Evolutionary conservation across 2,888 invertebrate species (phyloP), one percentile per base, ranked within the genome.

Genomic region (Microplitis deprimator): DNA sequence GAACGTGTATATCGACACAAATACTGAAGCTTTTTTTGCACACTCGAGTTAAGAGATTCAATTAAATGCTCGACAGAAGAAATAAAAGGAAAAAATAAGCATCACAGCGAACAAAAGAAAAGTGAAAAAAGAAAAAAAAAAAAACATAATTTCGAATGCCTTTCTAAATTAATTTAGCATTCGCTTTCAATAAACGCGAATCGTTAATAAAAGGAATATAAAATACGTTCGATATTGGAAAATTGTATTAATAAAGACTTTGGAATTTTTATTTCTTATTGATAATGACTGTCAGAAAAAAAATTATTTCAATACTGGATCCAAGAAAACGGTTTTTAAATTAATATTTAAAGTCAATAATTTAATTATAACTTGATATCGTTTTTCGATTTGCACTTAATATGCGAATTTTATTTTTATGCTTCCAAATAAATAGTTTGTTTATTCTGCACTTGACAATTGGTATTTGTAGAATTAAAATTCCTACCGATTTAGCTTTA

Each of bases 31-130:
- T n/a, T 61, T 40, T 16, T 68, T 62, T 75, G 7, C 50, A 75
- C 20, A 41, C 38, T 50, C 65, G 71, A 78, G 77, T 80, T 75
- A 78, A 80, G 65, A 69, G 61, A 68, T 70, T 76, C 71, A 62
- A 72, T 67, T 75, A 77, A 78, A 76, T 76, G 75, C 41, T 77
- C 61, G 68, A 16, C 73, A 38, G 72, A 73, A 40, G 50, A 50
- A 50, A 72, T 73, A 73, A 68, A 59, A n/a, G 65, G 29, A 68
- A 68, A 73, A 62, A 50, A 40, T 4, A 39, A 70, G 41, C 60
- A 50, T 50, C 50, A 50, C 8, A 7, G 50, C 13, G 50, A 13
- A 50, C 13, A 13, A 50, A 50, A 50, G 62, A 73, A 70, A 68
- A 75, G 69, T 70, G 40, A 69, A 72, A 60, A 78, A 68, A 65